Conservation (phyloP, 1,140 invertebrate species). For the Apis dorsata region DNA sequence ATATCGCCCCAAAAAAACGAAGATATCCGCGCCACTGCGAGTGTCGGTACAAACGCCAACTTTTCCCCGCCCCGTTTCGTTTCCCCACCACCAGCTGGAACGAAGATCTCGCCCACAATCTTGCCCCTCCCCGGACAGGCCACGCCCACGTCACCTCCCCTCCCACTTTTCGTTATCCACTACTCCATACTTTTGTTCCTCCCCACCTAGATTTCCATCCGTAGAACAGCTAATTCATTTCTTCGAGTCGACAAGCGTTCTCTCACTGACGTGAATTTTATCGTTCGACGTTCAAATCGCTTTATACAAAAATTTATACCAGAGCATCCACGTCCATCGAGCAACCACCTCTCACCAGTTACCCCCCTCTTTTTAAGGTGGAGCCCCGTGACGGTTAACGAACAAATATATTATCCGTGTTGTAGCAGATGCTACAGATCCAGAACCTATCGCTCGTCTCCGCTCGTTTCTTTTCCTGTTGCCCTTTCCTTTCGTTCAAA, state of each 20-base stretch:
- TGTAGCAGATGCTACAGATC: conserved; percentile 65
- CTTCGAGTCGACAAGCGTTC: conserved; percentile 69
- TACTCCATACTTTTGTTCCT: conserved; percentile 69
- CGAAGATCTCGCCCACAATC: conserved; percentile 47
- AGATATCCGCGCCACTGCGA: conserved; percentile 57
- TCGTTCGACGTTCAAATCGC: conserved; percentile 74
- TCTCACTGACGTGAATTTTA: conserved; percentile 70
- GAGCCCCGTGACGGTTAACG: conserved; percentile 54
- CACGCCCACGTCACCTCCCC: conserved; percentile 44
- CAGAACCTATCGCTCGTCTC: neutral
- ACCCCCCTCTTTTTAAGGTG: conserved; percentile 6
- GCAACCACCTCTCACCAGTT: conserved; percentile 3
- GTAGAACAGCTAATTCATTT: conserved; percentile 75
- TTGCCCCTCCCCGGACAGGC: conserved; percentile 50
- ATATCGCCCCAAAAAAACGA: conserved; percentile 6
- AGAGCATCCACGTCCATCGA: conserved; percentile 38
- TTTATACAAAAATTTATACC: conserved; percentile 77
- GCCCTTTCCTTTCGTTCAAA: neutral
- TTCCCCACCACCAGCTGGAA: conserved; percentile 14
- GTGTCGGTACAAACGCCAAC: conserved; percentile 11
- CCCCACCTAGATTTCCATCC: conserved; percentile 55
- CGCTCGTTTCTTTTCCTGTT: neutral
- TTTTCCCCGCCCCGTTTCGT: conserved; percentile 51
- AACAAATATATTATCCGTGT: conserved; percentile 75
- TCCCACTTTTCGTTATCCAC: conserved; percentile 48